These are phyloP conservation scores for Chymomyza amoena DNA, from an alignment of 2,888 invertebrate genomes.

Conservation along the genomic window DNA sequence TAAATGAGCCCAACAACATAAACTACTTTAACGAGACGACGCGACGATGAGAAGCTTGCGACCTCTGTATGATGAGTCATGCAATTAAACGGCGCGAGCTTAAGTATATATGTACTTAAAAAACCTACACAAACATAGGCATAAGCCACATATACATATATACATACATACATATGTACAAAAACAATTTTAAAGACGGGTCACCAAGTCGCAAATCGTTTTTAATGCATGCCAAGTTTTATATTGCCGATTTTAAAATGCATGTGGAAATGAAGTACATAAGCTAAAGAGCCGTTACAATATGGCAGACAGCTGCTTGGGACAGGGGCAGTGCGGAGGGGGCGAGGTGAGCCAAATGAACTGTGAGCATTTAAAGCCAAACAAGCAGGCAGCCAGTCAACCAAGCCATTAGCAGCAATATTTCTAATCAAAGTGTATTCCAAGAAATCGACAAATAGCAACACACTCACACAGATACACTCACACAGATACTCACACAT, in stretches of 20 bases:
- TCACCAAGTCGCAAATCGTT: background rate
- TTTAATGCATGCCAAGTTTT: constrained; percentile 10
- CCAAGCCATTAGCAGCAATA: constrained; percentile 37
- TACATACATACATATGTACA: background rate
- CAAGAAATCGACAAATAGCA: constrained; percentile 26
- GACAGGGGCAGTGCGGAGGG: constrained; percentile 3
- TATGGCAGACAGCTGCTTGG: background rate
- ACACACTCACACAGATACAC: background rate
- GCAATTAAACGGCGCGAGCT: constrained; percentile 42
- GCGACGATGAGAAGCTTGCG: constrained; percentile 7
- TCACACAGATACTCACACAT: constrained; percentile 3
- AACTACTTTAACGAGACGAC: background rate
- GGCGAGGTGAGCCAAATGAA: background rate
- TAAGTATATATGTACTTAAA: background rate
- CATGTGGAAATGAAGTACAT: background rate
- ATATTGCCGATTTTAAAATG: constrained; percentile 15
- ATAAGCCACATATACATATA: background rate
- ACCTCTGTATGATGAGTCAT: constrained; percentile 45
- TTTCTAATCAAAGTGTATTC: constrained; percentile 43
- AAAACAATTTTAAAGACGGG: background rate
- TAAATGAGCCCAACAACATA: background rate
- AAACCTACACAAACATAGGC: no score
- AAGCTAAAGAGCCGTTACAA: background rate
- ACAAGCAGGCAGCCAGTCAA: background rate
- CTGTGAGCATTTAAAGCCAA: constrained; percentile 8